A percentile compares a stretch with the other conserved stretches of the same genome.
Evolutionary conservation across 2,113 vertebrate genomes (phyloP).

Genomic region (Colinus virginianus): DNA sequence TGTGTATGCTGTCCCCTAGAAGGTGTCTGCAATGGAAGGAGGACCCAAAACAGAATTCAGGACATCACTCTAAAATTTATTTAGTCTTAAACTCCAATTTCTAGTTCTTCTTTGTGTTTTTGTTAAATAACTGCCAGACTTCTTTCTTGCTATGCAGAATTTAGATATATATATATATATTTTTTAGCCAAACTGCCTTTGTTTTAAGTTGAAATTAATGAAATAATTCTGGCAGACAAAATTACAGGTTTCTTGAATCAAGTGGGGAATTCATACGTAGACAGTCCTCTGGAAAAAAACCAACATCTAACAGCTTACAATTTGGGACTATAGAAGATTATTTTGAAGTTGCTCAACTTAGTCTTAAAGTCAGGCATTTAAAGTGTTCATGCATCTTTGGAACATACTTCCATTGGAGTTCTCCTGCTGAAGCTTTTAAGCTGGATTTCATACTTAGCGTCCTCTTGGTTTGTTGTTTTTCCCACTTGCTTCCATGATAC

Average conservation of each 20-base stretch:
- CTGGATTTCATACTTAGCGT: background rate
- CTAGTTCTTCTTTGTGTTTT: background rate
- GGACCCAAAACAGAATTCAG: background rate
- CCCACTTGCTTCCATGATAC: background rate
- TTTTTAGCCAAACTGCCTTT: background rate
- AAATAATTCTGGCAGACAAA: constrained; percentile 34
- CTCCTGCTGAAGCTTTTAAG: background rate
- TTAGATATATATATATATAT: too few species aligned
- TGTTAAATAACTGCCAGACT: background rate
- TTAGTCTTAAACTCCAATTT: background rate
- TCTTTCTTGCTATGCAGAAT: background rate
- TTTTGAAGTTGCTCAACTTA: background rate
- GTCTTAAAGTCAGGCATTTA: background rate
- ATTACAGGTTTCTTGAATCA: constrained; percentile 16
- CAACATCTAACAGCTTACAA: background rate
- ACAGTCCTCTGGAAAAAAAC: background rate
- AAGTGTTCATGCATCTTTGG: background rate
- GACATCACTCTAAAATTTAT: background rate
- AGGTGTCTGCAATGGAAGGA: background rate
- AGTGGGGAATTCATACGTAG: background rate
- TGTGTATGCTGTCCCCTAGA: rapidly evolving
- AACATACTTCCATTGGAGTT: background rate
- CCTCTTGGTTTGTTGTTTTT: background rate
- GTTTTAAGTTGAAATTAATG: constrained; percentile 41
- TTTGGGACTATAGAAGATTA: background rate